A percentile compares a stretch with the other conserved stretches of the same genome.
These are phyloP conservation scores for Sturmia bella DNA, from an alignment of 2,888 invertebrate species.

Conservation along the genomic window DNA sequence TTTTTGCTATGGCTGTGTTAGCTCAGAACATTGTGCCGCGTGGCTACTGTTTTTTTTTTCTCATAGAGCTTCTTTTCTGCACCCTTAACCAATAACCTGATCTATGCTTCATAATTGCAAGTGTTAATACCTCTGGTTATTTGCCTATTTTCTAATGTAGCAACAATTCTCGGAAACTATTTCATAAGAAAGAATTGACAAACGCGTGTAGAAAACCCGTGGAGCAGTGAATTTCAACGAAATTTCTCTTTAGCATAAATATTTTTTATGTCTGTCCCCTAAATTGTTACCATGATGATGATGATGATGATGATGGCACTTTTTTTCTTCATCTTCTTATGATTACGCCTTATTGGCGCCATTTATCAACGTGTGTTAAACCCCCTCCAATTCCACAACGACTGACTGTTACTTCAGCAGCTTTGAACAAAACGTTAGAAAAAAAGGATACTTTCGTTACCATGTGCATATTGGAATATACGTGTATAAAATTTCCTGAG, in stretches of 20 bases:
- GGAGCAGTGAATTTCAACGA: conserved; percentile 59
- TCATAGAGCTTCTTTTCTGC: too few relatives aligned
- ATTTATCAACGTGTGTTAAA: conserved; percentile 78
- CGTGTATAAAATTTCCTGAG: conserved; percentile 11
- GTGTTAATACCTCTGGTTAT: too few relatives aligned
- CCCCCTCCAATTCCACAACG: conserved; percentile 47
- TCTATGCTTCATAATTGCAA: too few relatives aligned
- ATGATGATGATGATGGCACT: conserved; percentile 50
- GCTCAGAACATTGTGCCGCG: not conserved
- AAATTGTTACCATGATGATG: conserved; percentile 51
- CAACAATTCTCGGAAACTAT: not conserved
- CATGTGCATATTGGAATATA: conserved; percentile 42
- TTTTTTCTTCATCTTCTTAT: conserved; percentile 46
- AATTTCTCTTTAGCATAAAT: conserved; percentile 52
- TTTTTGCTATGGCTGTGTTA: too few relatives aligned
- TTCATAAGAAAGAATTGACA: conserved; percentile 12
- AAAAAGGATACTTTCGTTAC: conserved; percentile 59
- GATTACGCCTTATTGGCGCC: conserved; percentile 81
- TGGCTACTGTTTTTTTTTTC: too few relatives aligned
- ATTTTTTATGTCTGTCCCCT: conserved; percentile 22
- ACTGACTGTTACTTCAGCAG: conserved; percentile 33
- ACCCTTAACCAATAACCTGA: too few relatives aligned
- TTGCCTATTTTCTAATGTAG: too few relatives aligned
- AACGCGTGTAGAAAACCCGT: conserved; percentile 57
- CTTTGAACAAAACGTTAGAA: conserved; percentile 12